Evolutionary conservation across 2,888 invertebrate species (phyloP).

Genomic region (Rutpela maculata): DNA sequence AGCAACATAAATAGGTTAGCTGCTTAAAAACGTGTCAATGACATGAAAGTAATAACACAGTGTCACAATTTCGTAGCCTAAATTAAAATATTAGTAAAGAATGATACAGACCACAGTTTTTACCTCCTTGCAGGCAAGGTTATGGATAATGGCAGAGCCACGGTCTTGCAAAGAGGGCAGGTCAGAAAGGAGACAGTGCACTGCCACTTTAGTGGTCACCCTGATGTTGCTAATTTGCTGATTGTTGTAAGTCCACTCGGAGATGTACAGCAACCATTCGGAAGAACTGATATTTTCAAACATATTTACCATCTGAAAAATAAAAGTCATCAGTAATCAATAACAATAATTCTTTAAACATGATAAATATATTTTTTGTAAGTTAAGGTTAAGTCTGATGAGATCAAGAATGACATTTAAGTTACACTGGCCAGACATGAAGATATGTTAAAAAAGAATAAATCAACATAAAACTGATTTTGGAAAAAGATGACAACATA

Average conservation of each 20-base stretch:
- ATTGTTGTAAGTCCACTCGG: conserved; percentile 89
- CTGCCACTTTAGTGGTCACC: conserved; percentile 93
- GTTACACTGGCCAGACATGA: background rate
- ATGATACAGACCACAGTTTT: conserved; percentile 95
- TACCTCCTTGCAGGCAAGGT: conserved; percentile 96
- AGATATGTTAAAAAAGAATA: conserved; percentile 30
- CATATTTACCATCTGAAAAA: conserved; percentile 87
- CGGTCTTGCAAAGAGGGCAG: conserved; percentile 83
- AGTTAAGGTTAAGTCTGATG: no score
- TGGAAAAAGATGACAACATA: no score
- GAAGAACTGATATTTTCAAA: conserved; percentile 92
- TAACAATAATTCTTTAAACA: background rate
- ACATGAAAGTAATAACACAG: conserved; percentile 26
- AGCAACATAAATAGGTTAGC: conserved; percentile 36
- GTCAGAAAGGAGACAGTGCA: conserved; percentile 87
- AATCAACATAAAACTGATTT: background rate
- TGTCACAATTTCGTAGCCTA: conserved; percentile 19
- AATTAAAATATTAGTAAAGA: conserved; percentile 49
- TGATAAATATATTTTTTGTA: no score
- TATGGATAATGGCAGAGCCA: conserved; percentile 92
- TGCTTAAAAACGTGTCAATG: conserved; percentile 27
- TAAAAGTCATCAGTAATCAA: conserved; percentile 10
- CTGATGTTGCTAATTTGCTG: conserved; percentile 90
- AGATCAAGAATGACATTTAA: background rate
- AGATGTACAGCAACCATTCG: conserved; percentile 95